phyloP scores from a whole-genome alignment of 2,888 invertebrate genomes.

The Phyto melanocephala region DNA sequence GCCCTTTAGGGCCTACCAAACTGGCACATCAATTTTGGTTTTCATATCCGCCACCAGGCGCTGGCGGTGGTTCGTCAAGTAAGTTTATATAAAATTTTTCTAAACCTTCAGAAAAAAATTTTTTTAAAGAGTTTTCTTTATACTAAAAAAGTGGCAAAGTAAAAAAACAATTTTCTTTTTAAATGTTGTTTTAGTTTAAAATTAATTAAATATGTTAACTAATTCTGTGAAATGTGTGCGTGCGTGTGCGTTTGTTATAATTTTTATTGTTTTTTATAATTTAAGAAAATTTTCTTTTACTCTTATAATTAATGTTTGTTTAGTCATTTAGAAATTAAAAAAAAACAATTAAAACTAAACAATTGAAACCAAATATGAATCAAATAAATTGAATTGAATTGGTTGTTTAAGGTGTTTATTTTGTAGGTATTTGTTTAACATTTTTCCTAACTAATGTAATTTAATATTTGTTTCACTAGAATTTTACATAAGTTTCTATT shows the following conservation, averaged over 20 bases:
- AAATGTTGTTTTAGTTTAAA: too few species aligned
- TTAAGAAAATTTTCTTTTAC: conserved; percentile 30
- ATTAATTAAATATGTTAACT: too few species aligned
- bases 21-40: conserved; percentile 94
- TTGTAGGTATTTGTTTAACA: conserved; percentile 15
- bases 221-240: conserved; percentile 34
- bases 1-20: conserved; percentile 80
- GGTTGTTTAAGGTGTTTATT: conserved; percentile 8
- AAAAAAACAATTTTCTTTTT: too few species aligned
- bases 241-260: conserved; percentile 33
- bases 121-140: too few species aligned
- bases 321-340: conserved; percentile 29
- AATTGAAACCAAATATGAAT: neutral
- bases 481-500: conserved; percentile 41
- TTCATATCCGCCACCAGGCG: conserved; percentile 89
- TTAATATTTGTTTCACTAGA: neutral
- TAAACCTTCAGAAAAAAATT: neutral
- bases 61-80: conserved; percentile 83
- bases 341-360: neutral
- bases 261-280: conserved; percentile 39
- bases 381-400: neutral
- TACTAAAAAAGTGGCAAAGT: too few species aligned
- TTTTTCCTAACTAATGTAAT: neutral
- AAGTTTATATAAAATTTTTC: conserved; percentile 70
- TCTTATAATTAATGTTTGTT: conserved; percentile 50